Conservation (phyloP, 1,140 invertebrate species). For the Drosophila melanogaster region DNA sequence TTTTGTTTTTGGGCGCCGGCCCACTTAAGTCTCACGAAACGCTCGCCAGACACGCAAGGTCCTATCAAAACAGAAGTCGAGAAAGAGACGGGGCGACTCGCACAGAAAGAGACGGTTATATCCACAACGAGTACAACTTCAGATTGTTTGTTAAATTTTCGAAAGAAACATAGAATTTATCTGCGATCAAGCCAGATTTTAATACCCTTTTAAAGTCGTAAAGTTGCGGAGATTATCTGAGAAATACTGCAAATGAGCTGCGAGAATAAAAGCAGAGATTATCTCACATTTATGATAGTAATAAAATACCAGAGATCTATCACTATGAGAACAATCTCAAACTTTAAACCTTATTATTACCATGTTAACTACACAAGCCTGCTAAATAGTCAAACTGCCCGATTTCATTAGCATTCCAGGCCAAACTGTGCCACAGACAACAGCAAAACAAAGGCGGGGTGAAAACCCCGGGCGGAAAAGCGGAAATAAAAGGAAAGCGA, state of each 20-base stretch:
- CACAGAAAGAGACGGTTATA: not conserved
- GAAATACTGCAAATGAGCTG: constrained; percentile 12
- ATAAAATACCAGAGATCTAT: not conserved
- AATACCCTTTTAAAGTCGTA: constrained; percentile 40
- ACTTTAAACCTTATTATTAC: not conserved
- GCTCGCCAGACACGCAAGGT: constrained; percentile 70
- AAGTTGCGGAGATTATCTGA: constrained; percentile 9
- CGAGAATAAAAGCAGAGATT: not conserved
- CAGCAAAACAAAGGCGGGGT: constrained; percentile 22
- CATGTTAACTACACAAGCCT: not conserved
- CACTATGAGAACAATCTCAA: not conserved
- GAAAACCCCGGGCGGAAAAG: constrained; percentile 18
- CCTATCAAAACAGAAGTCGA: constrained; percentile 17
- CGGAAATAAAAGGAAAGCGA: constrained; percentile 36
- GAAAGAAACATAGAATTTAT: constrained; percentile 31
- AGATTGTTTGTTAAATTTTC: constrained; percentile 53
- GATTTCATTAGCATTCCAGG: constrained; percentile 27
- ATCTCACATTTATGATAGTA: not conserved
- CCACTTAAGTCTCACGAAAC: constrained; percentile 76
- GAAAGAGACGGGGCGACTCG: not conserved
- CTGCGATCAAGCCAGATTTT: constrained; percentile 19
- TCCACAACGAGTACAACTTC: constrained; percentile 36
- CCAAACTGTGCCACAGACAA: constrained; percentile 77
- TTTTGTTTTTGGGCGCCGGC: constrained; percentile 62
- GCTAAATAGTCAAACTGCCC: constrained; percentile 6